These are phyloP conservation scores for Rhipidura dahli DNA, from an alignment of 2,113 vertebrate genomes.

Conservation along the genomic window DNA sequence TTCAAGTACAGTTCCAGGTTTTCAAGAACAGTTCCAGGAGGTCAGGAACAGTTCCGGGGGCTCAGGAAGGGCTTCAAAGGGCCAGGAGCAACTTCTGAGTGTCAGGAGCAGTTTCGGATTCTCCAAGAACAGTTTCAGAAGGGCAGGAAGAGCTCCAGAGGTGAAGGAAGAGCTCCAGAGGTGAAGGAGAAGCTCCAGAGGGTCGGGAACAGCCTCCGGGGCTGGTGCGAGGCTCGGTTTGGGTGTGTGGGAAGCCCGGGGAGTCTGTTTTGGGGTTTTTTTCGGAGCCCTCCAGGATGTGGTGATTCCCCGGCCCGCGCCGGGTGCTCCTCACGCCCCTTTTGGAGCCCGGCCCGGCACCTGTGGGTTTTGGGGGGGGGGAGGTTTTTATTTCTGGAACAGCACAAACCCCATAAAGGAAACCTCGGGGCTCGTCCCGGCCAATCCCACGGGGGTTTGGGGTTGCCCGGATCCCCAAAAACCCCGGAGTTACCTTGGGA, in stretches of 20 bases:
- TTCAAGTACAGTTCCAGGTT: no score
- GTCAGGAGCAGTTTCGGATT: no score
- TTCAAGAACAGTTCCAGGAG: no score
- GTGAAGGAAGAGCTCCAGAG: accelerated
- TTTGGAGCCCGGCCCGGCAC: not conserved
- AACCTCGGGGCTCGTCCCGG: not conserved
- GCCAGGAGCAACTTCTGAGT: no score
- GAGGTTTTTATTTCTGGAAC: not conserved
- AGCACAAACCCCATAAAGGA: not conserved
- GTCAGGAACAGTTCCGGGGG: no score
- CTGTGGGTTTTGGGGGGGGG: not conserved
- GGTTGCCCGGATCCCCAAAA: not conserved
- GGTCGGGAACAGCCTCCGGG: not conserved
- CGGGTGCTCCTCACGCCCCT: not conserved
- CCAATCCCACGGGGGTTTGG: no score
- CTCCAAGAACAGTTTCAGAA: no score
- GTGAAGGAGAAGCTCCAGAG: no score
- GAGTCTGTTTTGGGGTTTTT: not conserved
- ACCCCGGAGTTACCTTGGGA: not conserved
- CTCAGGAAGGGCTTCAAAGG: no score
- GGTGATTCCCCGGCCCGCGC: not conserved
- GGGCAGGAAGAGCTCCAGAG: no score
- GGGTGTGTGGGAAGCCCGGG: not conserved
- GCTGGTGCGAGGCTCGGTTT: accelerated
- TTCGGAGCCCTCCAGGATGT: not conserved